Base-by-base conservation (phyloP, 1,140 invertebrate genomes). In the Meloidogyne floridensis region DNA sequence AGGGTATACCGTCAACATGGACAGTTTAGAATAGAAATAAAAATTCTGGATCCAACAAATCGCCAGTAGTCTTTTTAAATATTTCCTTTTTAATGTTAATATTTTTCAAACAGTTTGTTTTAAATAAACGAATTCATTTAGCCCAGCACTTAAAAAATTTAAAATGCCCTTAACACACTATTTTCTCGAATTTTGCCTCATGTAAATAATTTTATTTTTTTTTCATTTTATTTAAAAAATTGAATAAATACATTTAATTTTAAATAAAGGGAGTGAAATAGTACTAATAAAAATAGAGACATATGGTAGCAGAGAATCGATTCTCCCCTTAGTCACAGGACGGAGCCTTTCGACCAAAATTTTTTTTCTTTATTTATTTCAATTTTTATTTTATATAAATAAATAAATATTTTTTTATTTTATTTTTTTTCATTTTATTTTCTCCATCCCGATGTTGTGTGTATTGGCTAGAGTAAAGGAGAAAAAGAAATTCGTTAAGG, bases 321-420 rank as follows among this genome's bases (percentile, higher is more conserved):
- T 65, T 65, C 47, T 65, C 59, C 59, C 59, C n/a, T 65, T 65
- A 65, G 59, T 65, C 59, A 65, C 59, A 65, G 59, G 59, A 65
- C 59, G 59, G 59, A 65, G 59, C 59, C 59, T 65, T 65, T 65
- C 59, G 59, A 65, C 59, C 59, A 65, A 65, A 47, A 47, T 1
- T 47, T 47, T 47, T 65, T 65, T 65, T 65, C 59, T 65, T 65
- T 65, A 65, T 65, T 65, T 65, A 65, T 65, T 65, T 65, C 59
- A 65, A 65, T 65, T 65, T 65, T n/a, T 65, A 65, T 65, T 65
- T 65, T 65, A 65, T 65, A n/a, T 65, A 15, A 15, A 59, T 15
- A n/a, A 65, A n/a, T 13, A n/a, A 7, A 65, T 65, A 65, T 65
- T n/a, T n/a, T 65, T 65, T 65, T 7, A 65, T 65, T 65, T n/a